A percentile compares a stretch with the other conserved stretches of the same genome.
phyloP scores from a whole-genome alignment of 2,113 vertebrate genomes.

The Chauna torquata region DNA sequence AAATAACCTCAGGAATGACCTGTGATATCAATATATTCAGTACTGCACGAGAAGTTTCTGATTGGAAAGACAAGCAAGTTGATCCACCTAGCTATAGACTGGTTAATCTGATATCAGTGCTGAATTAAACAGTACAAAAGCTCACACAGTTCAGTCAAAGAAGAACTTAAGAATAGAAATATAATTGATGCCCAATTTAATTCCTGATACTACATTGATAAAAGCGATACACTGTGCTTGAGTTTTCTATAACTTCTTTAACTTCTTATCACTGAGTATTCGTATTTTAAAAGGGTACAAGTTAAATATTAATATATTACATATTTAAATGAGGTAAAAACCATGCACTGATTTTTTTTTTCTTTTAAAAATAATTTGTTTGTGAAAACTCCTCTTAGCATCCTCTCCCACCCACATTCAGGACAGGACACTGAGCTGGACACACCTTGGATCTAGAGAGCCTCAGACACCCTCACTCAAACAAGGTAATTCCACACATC shows the following conservation, averaged over 20 bases:
- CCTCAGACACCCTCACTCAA: neutral
- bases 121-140: neutral
- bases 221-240: neutral
- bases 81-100: neutral
- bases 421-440: neutral
- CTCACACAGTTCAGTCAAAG: neutral
- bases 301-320: neutral
- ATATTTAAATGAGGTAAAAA: neutral
- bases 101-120: neutral
- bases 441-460: neutral
- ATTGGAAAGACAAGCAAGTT: neutral
- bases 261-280: neutral
- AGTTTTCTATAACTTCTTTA: neutral
- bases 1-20: neutral
- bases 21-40: neutral
- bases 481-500: neutral
- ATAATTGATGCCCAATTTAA: neutral
- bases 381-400: neutral
- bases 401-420: neutral
- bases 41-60: neutral
- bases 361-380: neutral
- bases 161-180: neutral
- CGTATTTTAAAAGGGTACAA: neutral
- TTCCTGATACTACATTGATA: neutral
- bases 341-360: fast-evolving